Evolutionary conservation across 2,888 invertebrate species (phyloP).

Genomic region (Heliconius hortense): DNA sequence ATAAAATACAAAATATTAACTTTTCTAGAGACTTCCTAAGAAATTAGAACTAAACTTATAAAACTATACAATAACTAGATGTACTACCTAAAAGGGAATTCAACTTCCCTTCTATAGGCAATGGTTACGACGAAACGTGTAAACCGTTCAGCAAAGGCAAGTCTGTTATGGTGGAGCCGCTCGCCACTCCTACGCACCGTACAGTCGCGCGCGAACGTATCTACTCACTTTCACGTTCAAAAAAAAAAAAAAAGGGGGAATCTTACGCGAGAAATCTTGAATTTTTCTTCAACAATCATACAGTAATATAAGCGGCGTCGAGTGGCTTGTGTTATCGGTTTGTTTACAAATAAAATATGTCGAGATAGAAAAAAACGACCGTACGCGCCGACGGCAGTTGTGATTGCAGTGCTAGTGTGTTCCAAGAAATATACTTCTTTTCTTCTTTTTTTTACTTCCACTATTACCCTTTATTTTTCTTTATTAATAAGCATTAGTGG

Average conservation of each 20-base stretch:
- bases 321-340: slow-evolving; percentile 51
- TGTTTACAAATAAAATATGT: slow-evolving; percentile 67
- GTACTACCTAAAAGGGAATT: neutral
- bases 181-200: slow-evolving; percentile 61
- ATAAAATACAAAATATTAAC: no score
- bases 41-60: neutral
- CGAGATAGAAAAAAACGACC: slow-evolving; percentile 53
- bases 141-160: slow-evolving; percentile 27
- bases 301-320: slow-evolving; percentile 52
- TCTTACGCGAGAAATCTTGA: slow-evolving; percentile 55
- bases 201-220: slow-evolving; percentile 68
- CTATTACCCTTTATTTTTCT: slow-evolving; percentile 41
- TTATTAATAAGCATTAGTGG: neutral
- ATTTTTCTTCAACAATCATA: slow-evolving; percentile 53
- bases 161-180: slow-evolving; percentile 34
- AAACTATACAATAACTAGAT: slow-evolving; percentile 1
- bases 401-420: slow-evolving; percentile 45
- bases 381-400: slow-evolving; percentile 39
- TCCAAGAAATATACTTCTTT: slow-evolving; percentile 44
- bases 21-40: neutral
- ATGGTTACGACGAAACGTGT: slow-evolving; percentile 20
- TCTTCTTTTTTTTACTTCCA: slow-evolving; percentile 52
- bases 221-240: slow-evolving; percentile 68
- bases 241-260: slow-evolving; percentile 63
- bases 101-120: slow-evolving; percentile 21